Evolutionary conservation across 2,113 vertebrate genomes (phyloP), one percentile per base, ranked within the genome.

Genomic region (Cairina moschata): DNA sequence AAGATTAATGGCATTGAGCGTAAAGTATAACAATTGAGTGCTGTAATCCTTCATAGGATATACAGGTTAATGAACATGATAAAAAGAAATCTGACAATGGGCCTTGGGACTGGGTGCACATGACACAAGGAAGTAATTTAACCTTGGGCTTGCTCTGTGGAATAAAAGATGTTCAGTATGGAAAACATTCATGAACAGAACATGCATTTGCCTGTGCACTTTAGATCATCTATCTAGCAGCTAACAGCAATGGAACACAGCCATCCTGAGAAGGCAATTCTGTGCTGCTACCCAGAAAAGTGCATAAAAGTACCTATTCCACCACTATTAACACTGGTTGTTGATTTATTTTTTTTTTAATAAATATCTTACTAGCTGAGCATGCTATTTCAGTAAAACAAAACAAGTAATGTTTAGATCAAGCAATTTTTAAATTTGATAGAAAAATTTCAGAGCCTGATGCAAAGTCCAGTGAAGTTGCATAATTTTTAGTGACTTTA

Each of bases 1-100:
- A 83, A 96, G 96, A 97, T 97, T 90, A 95, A 97, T 96, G 88
- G 63, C 67, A 90, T 73, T 63, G 83, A 93, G 84, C n/a, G 66
- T 86, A 82, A 54, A 95, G 91, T 42, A 18, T 81, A 96, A 96
- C 95, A 95, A 94, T 69, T 95, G 93, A 90, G 91, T 46, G 42
- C 93, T 94, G 86, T 90, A 93, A 91, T 87, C 82, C 88, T 87
- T 87, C 9, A 72, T 13, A 83, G 75, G 75, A 71, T 54, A 75
- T 68, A 87, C 26, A 86, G 78, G 74, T 72, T 52, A 93, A 86
- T 12, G 29, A 95, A 78, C 85, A 93, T n/a, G 18, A 83, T 52
- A 72, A 69, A 95, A 96, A 93, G 91, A 74, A 42, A 38, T 38
- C 79, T 96, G 78, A 36, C 83, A 87, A 7, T 9, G 52, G 73